Base-by-base conservation (phyloP, 2,888 invertebrate species). In the Biston betularia region DNA sequence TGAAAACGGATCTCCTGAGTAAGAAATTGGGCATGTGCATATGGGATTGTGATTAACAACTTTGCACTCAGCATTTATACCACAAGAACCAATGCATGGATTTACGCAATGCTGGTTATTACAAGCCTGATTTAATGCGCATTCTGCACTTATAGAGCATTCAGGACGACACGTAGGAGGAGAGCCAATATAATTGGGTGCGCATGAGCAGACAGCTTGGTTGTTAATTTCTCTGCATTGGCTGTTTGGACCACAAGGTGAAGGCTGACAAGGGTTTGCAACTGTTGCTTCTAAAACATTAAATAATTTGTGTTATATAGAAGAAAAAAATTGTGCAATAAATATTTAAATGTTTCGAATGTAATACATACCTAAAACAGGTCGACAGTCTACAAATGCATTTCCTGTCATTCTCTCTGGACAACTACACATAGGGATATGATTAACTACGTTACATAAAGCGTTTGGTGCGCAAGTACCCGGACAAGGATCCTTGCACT, bases 401-500 rank as follows among this genome's bases (percentile, higher is more conserved):
- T 96, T 96, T 73, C 97, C 97, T 65, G 95, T 93, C 90, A 95
- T 95, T 61, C 95, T 95, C 56, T 92, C 89, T 35, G 95, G 94
- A 84, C 96, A 96, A 72, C 89, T 94, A 75, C 95, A 95, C 89
- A 94, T 94, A 0, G 95, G 94, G 68, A 94, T 93, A 77, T 95
- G 95, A 76, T 95, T 95, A 14, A 96, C 92, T 0, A 97, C 97
- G 68, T 94, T 94, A 80, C 97, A 98, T 56, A 95, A 82, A 1
- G 97, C 97, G 79, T 96, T 96, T 58, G 92, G 81, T 0, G 97
- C 97, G 82, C 98, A 98, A 40, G 96, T 96, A 69, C 96, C 96
- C 6, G 96, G 95, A 78, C 98, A 97, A 63, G 97, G 97, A 88
- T 97, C 96, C 69, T 88, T 86, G 80, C 97, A 98, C 87, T 97